Evolutionary conservation across 2,888 invertebrate species (phyloP), one percentile per base, ranked within the genome.

Genomic region (Phyllotreta striolata): DNA sequence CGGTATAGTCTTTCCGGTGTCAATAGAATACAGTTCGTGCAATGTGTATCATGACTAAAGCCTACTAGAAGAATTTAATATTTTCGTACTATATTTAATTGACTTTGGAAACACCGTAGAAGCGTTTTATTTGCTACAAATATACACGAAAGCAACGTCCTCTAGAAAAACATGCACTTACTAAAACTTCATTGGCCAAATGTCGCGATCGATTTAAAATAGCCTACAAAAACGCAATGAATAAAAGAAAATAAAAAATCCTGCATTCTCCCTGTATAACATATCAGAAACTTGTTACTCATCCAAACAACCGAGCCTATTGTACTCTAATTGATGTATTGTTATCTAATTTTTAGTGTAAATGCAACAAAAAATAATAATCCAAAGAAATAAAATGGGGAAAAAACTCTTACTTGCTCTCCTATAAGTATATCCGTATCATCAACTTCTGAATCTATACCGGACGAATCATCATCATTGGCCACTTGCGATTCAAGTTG

Each of bases 341-440:
- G n/a, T 24, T 24, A 24, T 24, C 4, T 24, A 24, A 24, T 24
- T 24, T 24, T 24, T 24, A 24, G 24, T 24, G 24, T 24, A 24
- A 44, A 37, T 24, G 24, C 24, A 34, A 46, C n/a, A 44, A 35
- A 12, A 57, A 46, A 1, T 43, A 24, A n/a, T n/a, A n/a, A n/a
- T n/a, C n/a, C n/a, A n/a, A n/a, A n/a, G n/a, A n/a, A 43, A 34
- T 4, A 10, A 10, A 41, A n/a, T n/a, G n/a, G n/a, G n/a, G n/a
- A n/a, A 41, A 39, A 44, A n/a, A 43, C 24, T 66, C 71, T 77
- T 72, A 88, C 88, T 82, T 87, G 85, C 70, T 88, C 87, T 3
- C 86, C 86, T 0, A 85, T 82, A 6, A 85, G 77, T 46, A 87
- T 85, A 64, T 85, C 84, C 0, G 85, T 78, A 66, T 75, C 75